phyloP scores from a whole-genome alignment of 2,888 invertebrate genomes.

The Lepeophtheirus nordmannii region DNA sequence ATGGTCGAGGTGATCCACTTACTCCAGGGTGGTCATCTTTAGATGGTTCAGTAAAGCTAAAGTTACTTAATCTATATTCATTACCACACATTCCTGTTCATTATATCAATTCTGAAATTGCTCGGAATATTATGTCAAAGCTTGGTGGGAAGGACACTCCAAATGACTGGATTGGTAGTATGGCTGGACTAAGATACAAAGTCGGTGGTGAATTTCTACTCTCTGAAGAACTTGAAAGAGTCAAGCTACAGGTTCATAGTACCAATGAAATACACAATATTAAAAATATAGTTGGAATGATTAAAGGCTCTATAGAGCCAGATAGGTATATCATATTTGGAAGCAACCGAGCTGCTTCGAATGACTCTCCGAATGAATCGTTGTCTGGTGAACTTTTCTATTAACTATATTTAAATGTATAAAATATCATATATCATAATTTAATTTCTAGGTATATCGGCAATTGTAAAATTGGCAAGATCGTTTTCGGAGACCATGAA shows the following conservation, averaged over 20 bases:
- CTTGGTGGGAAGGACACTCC: conserved; percentile 17
- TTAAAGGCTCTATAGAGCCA: conserved; percentile 26
- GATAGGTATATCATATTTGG: conserved; percentile 27
- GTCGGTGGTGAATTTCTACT: conserved; percentile 1
- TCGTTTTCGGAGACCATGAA: conserved; percentile 2
- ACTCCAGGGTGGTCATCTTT: conserved; percentile 7
- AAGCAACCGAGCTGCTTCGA: neutral
- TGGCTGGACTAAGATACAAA: conserved; percentile 11
- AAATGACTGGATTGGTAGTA: conserved; percentile 15
- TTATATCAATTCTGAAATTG: conserved; percentile 19
- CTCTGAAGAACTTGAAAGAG: neutral
- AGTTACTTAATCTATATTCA: neutral
- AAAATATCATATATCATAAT: too few relatives aligned
- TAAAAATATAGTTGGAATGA: conserved; percentile 26
- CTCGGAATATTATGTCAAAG: conserved; percentile 13
- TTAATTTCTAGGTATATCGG: neutral
- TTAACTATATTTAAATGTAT: too few relatives aligned
- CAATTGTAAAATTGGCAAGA: neutral
- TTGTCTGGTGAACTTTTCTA: neutral
- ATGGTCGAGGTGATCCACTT: conserved; percentile 10
- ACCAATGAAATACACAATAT: conserved; percentile 8
- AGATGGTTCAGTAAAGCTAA: neutral
- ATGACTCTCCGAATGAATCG: neutral
- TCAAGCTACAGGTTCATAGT: neutral
- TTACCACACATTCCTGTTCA: conserved; percentile 19